These are phyloP conservation scores for Aplysia californica DNA, from an alignment of 1,140 invertebrate genomes.

Conservation along the genomic window DNA sequence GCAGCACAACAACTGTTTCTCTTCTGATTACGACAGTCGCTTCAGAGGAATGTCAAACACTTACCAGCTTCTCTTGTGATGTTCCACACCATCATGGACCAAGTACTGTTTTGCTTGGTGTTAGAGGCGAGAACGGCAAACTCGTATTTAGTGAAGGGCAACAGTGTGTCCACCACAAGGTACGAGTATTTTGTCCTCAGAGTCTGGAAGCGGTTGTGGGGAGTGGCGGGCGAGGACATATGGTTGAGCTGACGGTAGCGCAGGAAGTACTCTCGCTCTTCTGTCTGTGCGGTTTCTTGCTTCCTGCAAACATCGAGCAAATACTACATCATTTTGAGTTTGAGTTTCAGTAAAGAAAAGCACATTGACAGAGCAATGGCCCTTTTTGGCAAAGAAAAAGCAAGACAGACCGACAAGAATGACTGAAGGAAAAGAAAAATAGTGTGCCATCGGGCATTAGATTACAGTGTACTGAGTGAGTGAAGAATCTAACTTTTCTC, in stretches of 20 bases:
- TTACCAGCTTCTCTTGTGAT: conserved; percentile 9
- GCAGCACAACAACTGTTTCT: too few relatives aligned
- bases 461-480: too few relatives aligned
- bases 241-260: conserved; percentile 29
- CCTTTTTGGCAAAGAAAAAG: too few relatives aligned
- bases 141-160: conserved; percentile 25
- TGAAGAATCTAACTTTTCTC: too few relatives aligned
- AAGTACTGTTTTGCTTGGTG: conserved; percentile 13
- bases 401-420: too few relatives aligned
- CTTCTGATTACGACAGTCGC: too few relatives aligned
- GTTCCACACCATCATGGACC: conserved; percentile 21
- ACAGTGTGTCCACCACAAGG: neutral
- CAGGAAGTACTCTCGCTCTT: conserved; percentile 14
- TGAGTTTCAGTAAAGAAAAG: too few relatives aligned
- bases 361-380: too few relatives aligned
- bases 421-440: too few relatives aligned
- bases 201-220: conserved; percentile 10
- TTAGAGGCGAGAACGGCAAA: conserved; percentile 30
- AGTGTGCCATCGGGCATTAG: too few relatives aligned
- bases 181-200: neutral
- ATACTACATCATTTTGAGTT: neutral
- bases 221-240: neutral
- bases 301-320: neutral
- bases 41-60: too few relatives aligned
- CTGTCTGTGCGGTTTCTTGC: neutral